A percentile compares a stretch with the other conserved stretches of the same genome.
phyloP scores from a whole-genome alignment of 2,888 invertebrate species.

The Mamestra brassicae region DNA sequence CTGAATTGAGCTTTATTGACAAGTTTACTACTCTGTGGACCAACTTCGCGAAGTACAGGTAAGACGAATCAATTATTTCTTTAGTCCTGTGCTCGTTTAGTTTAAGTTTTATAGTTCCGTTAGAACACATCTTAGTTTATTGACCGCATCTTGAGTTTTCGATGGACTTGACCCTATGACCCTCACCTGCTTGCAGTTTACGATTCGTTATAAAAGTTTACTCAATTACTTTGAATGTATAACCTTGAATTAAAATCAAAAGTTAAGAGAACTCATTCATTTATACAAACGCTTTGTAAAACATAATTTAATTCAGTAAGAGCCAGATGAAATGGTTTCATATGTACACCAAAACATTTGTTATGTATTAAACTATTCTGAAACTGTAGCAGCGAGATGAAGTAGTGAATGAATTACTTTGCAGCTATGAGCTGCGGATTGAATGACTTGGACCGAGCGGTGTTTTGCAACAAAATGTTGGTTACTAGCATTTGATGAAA shows the following conservation, averaged over 20 bases:
- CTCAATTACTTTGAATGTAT: conserved; percentile 12
- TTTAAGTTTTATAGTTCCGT: conserved; percentile 6
- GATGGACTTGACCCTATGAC: conserved; percentile 15
- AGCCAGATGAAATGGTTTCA: conserved; percentile 49
- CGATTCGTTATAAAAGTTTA: not conserved
- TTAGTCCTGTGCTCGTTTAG: not conserved
- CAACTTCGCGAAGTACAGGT: conserved; percentile 86
- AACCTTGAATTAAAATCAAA: conserved; percentile 30
- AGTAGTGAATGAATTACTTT: conserved; percentile 55
- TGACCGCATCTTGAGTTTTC: conserved; percentile 14
- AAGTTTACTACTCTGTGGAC: conserved; percentile 84
- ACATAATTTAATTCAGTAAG: conserved; percentile 44
- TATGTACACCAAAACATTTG: conserved; percentile 52
- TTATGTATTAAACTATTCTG: conserved; percentile 58
- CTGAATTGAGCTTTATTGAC: conserved; percentile 52
- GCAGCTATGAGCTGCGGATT: conserved; percentile 35
- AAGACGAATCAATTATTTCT: conserved; percentile 54
- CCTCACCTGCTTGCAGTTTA: conserved; percentile 9
- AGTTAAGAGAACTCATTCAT: conserved; percentile 22
- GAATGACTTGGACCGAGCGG: conserved; percentile 37
- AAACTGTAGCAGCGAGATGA: conserved; percentile 49
- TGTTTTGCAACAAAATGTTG: conserved; percentile 41
- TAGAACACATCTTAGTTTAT: not conserved
- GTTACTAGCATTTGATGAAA: conserved; percentile 34
- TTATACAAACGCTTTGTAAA: conserved; percentile 22